Percentiles rank a stretch among this genome's conserved stretches.
Conservation (phyloP, 2,888 invertebrate species). For the Oligia latruncula region DNA sequence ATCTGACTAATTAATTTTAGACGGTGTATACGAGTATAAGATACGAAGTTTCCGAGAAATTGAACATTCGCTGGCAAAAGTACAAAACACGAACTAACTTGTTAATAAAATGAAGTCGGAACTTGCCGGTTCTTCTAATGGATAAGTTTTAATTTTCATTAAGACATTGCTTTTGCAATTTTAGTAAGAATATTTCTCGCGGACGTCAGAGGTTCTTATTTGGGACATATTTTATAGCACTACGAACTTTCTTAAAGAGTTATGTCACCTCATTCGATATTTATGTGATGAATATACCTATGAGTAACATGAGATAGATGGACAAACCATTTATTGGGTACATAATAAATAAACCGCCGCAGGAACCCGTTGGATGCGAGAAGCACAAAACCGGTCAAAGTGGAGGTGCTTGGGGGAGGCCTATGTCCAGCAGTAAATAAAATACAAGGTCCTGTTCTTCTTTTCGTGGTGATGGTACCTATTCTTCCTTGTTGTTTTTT, state of each 20-base stretch:
- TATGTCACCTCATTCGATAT: neutral
- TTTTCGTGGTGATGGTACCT: no score
- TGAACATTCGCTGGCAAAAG: conserved; percentile 32
- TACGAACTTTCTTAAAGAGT: neutral
- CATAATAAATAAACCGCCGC: no score
- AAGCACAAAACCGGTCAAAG: no score
- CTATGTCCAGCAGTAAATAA: no score
- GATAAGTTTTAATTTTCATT: conserved; percentile 71
- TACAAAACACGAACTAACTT: conserved; percentile 65
- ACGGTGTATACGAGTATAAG: conserved; percentile 30
- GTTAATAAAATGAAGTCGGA: conserved; percentile 68
- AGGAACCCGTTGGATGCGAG: no score
- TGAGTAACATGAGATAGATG: neutral
- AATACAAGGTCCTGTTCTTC: no score
- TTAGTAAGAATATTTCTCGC: conserved; percentile 22
- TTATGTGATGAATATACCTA: neutral
- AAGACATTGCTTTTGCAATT: conserved; percentile 55
- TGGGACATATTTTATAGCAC: conserved; percentile 25
- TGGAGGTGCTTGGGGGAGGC: no score
- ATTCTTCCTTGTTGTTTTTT: no score
- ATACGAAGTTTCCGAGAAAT: conserved; percentile 46
- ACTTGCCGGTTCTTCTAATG: conserved; percentile 68
- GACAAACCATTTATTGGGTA: no score
- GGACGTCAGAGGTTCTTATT: conserved; percentile 15
- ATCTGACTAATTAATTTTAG: conserved; percentile 39